Evolutionary conservation across 1,140 invertebrate genomes (phyloP).

Genomic region (Temnothorax longispinosus): DNA sequence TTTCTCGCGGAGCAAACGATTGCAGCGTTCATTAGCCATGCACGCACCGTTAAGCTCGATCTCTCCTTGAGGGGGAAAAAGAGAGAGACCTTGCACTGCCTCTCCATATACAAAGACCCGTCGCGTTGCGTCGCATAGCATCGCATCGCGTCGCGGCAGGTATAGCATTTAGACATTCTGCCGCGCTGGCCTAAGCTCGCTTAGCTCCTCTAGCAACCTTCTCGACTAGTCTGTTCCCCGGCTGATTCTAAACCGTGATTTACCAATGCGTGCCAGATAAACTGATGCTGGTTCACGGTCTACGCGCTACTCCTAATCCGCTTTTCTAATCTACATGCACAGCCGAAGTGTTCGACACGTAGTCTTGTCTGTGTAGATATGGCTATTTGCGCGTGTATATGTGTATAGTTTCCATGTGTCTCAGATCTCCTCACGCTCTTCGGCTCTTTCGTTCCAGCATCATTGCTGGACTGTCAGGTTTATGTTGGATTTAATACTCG

Average conservation of each 20-base stretch:
- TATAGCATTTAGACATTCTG: constrained; percentile 80
- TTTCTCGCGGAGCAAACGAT: background rate
- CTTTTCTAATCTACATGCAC: constrained; percentile 69
- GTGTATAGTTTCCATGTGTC: background rate
- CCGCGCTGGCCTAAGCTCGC: constrained; percentile 82
- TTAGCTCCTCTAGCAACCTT: constrained; percentile 83
- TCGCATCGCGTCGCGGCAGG: constrained; percentile 53
- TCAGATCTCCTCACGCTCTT: constrained; percentile 2
- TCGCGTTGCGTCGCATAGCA: constrained; percentile 1
- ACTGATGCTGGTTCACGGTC: constrained; percentile 62
- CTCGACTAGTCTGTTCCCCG: constrained; percentile 75
- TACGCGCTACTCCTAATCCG: constrained; percentile 74
- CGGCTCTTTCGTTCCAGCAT: background rate
- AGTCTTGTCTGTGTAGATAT: background rate
- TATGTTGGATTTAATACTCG: background rate
- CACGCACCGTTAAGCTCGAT: background rate
- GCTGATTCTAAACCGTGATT: constrained; percentile 83
- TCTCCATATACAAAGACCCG: constrained; percentile 14
- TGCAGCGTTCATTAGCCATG: background rate
- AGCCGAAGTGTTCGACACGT: background rate
- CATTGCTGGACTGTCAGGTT: background rate
- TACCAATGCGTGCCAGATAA: constrained; percentile 82
- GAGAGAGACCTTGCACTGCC: background rate
- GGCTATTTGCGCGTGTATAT: background rate
- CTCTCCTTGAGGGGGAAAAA: background rate